Evolutionary conservation across 2,797 vertebrate species (phyloP), one percentile per base, ranked within the genome.

Genomic region (Hipposideros larvatus): DNA sequence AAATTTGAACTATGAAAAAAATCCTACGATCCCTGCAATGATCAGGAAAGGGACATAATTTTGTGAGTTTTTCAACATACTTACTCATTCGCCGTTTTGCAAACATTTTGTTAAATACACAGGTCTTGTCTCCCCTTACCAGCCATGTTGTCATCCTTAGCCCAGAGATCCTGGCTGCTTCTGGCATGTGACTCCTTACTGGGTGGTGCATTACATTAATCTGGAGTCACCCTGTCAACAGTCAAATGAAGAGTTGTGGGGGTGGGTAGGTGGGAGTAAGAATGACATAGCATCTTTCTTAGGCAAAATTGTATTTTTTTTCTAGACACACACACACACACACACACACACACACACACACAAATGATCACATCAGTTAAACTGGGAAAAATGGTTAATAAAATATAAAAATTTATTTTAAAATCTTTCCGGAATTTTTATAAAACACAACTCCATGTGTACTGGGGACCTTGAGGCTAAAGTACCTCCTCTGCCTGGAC

Each of bases 1-100:
- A 73, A 83, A 84, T 90, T 68, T 93, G 93, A 93, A 80, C 46
- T 82, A 59, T 37, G 6, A 66, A 74, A 87, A 78, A 91, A 31
- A 18, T 9, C 24, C 63, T 80, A 53, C 87, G 77, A 78, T 78
- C 11, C 11, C 5, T 77, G 18, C 5, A 19, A n/a, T 24, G 16
- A 57, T 94, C 19, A 66, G 18, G 15, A 92, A 34, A 73, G 51
- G 28, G 53, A 65, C 8, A 63, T 61, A 21, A 21, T 68, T 94
- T 85, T 89, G 51, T 78, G 28, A 46, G 43, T 87, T 96, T 94
- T 77, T 68, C 61, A 78, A 22, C 19, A 51, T 34, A n/a, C 21
- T 51, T 37, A 15, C 28, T 71, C 18, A 13, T 65, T n/a, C 14
- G 4, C 26, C 61, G 41, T 74, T 87, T 75, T 48, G 31, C 15